Evolutionary conservation across 2,888 invertebrate species (phyloP), one percentile per base, ranked within the genome.

Genomic region (Hirtodrosophila trivittata): DNA sequence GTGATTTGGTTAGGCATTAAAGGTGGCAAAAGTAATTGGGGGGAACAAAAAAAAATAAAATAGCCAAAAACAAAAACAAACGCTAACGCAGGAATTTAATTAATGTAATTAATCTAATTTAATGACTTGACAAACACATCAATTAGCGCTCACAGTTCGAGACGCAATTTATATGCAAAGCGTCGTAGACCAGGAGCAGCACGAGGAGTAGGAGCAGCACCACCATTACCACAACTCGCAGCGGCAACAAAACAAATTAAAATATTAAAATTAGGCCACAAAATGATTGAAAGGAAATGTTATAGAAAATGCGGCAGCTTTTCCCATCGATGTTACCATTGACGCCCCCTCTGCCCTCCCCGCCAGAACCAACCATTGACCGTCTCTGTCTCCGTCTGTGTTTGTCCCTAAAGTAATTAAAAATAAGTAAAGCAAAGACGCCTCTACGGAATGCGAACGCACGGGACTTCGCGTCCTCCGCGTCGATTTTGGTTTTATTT

Each of bases 71-170:
- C 32, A 54, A 47, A 28, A 28, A 28, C 28, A 28, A 42, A 28
- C 46, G 45, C 55, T 54, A 52, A 41, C 59, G 30, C 49, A 39
- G 50, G 60, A 76, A 82, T 80, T 82, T 85, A 87, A 87, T 87
- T 76, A 78, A 85, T 78, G 83, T 83, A 87, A 87, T 87, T 87
- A 87, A 87, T 87, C 87, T 81, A 73, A 72, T 87, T 87, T 83
- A 87, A 87, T 85, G 78, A 85, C 81, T 87, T 85, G 81, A 85
- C 87, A 87, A 87, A 87, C 85, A 87, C 77, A 83, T 85, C 85
- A 86, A 87, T 86, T 87, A 86, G 75, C 82, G 47, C 65, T 71
- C 63, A 59, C 32, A 51, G 50, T 55, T 63, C 55, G 60, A 32
- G 41, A 7, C 56, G 67, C 75, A 77, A 76, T 82, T 85, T 85